A percentile compares a stretch with the other conserved stretches of the same genome.
These are phyloP conservation scores for Cepaea hortensis DNA, from an alignment of 2,888 invertebrate species.

Conservation along the genomic window DNA sequence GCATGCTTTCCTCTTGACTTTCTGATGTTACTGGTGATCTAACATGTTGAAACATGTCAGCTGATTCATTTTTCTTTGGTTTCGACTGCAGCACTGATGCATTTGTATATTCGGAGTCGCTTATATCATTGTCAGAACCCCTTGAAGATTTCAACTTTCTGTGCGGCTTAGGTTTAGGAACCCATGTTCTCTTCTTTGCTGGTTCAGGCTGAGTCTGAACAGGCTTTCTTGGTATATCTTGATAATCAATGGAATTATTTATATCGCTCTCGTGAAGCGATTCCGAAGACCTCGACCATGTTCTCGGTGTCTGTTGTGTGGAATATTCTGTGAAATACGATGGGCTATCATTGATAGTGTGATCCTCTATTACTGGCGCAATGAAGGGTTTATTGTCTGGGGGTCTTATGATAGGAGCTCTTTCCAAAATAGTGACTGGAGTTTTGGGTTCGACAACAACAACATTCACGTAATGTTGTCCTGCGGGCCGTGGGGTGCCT, in stretches of 20 bases:
- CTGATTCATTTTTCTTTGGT: neutral
- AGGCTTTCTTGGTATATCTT: neutral
- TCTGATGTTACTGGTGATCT: slow-evolving; percentile 4
- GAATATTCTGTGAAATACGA: neutral
- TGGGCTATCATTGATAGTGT: neutral
- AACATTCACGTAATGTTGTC: neutral
- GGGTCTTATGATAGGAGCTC: slow-evolving; percentile 23
- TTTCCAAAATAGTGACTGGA: neutral
- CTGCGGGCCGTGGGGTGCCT: neutral
- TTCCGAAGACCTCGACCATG: neutral
- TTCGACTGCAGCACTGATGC: neutral
- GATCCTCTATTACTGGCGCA: neutral
- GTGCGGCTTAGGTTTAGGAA: slow-evolving; percentile 26
- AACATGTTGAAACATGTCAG: slow-evolving; percentile 11
- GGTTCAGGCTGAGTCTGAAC: slow-evolving; percentile 1
- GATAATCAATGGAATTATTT: slow-evolving; percentile 13
- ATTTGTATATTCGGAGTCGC: slow-evolving; percentile 1
- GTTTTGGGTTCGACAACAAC: neutral
- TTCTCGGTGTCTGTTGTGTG: neutral
- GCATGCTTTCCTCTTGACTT: slow-evolving; percentile 12
- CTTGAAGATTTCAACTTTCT: slow-evolving; percentile 6
- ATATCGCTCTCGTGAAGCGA: slow-evolving; percentile 30
- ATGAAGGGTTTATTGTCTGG: neutral
- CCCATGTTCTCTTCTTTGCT: slow-evolving; percentile 39
- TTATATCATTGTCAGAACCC: neutral